phyloP scores from a whole-genome alignment of 2,797 vertebrate genomes.

The Alcedo atthis region DNA sequence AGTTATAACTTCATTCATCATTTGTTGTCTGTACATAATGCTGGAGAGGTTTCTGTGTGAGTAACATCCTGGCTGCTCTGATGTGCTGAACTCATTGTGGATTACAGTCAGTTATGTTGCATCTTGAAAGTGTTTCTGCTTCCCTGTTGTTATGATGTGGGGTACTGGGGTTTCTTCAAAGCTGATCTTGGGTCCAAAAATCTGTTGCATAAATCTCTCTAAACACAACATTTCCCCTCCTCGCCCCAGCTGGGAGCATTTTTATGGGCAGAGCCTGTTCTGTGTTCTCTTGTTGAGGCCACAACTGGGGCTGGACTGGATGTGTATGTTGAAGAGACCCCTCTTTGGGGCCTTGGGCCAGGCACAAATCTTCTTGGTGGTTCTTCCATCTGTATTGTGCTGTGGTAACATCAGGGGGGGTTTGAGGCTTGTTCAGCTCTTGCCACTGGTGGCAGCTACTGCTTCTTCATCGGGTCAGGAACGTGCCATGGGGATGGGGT shows the following conservation, averaged over 20 bases:
- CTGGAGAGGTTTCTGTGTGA: background rate
- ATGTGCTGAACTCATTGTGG: background rate
- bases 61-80: background rate
- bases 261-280: background rate
- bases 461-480: background rate
- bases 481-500: accelerated
- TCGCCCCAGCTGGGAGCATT: accelerated
- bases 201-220: background rate
- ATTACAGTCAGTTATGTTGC: background rate
- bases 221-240: no score
- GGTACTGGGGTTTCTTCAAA: background rate
- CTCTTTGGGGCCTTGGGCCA: background rate
- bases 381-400: background rate
- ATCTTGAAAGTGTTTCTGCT: background rate
- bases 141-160: background rate
- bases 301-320: background rate
- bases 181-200: background rate
- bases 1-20: background rate
- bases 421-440: background rate
- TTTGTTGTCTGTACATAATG: background rate
- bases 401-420: background rate
- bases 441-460: background rate
- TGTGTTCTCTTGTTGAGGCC: background rate
- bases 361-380: background rate
- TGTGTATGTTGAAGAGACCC: accelerated